Evolutionary conservation across 2,797 vertebrate species (phyloP).

Genomic region (Cacajao melanocephalus): DNA sequence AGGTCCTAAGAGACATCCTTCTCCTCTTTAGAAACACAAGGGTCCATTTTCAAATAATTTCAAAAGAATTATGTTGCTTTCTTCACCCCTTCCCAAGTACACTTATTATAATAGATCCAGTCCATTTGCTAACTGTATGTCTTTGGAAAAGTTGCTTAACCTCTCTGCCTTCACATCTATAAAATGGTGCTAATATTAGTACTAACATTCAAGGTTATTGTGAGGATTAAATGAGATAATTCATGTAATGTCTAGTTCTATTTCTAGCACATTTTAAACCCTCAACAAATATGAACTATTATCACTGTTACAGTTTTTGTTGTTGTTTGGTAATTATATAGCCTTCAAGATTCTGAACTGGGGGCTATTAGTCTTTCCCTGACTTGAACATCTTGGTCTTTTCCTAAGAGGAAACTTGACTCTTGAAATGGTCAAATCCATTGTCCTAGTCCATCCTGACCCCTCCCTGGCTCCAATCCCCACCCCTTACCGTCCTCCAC

Average conservation of each 20-base stretch:
- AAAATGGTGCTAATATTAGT: not conserved
- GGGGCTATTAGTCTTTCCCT: not conserved
- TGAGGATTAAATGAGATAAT: slow-evolving; percentile 22
- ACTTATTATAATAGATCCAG: not conserved
- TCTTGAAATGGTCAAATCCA: slow-evolving; percentile 41
- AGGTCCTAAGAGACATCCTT: not conserved
- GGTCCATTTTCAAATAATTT: slow-evolving; percentile 6
- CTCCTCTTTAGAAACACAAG: not conserved
- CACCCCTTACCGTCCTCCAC: slow-evolving; percentile 57
- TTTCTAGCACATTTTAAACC: not conserved
- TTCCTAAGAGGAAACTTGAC: slow-evolving; percentile 38
- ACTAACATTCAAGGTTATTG: not conserved
- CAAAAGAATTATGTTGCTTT: not conserved
- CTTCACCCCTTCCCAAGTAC: not conserved
- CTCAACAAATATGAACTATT: not conserved
- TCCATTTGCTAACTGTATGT: not conserved
- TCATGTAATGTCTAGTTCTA: not conserved
- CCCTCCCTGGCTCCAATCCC: not conserved
- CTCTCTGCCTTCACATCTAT: slow-evolving; percentile 25
- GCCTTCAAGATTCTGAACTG: not conserved
- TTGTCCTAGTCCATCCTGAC: slow-evolving; percentile 5
- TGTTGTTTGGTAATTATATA: not conserved
- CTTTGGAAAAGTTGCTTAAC: not conserved
- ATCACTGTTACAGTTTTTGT: not conserved
- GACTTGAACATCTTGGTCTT: slow-evolving; percentile 5